Base-by-base conservation (phyloP, 1,140 invertebrate genomes). In the Caenorhabditis latens region DNA sequence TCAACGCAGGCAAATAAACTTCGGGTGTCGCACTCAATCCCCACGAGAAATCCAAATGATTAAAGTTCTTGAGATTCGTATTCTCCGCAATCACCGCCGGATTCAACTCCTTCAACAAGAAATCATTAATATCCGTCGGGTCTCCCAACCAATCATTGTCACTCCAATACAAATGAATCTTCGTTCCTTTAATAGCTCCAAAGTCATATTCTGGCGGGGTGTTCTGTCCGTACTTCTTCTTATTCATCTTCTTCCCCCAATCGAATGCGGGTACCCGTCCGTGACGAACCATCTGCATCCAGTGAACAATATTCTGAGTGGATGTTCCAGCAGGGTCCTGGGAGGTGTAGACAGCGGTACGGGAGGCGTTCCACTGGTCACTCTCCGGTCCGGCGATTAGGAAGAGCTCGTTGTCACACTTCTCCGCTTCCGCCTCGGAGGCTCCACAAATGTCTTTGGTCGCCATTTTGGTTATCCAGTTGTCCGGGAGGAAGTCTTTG, bases 41-140 rank as follows among this genome's bases (percentile, higher is more conserved):
- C 88, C 87, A 89, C 13, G 89, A 46, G 46, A 89, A 89, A 55
- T 89, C 89, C 40, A 89, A 57, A 63, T 89, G 89, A 42, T 89
- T 89, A 57, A 58, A 82, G 9, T 24, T 21, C n/a, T 46, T 43
- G 19, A 55, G 50, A 53, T 55, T 61, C 0, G 61, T 75, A 24
- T 53, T 21, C 19, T 79, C 71, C 50, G 71, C 71, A 79, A 79
- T 79, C 61, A 84, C 84, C 83, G 57, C 89, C 85, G 57, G 90
- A 89, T 88, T 90, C n/a, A 92, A 65, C 43, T 89, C 84, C 5
- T 58, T 46, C 16, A 87, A 21, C 9, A 91, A 67, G 40, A 75
- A 63, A n/a, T 86, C 43, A 16, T 57, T 61, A 4, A 92, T 92
- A 63, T 90, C 89, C 6, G 61, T 61, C n/a, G 83, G 71, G 65